These are phyloP conservation scores for Dicrurus megarhynchus DNA, from an alignment of 2,113 vertebrate species.

Conservation along the genomic window DNA sequence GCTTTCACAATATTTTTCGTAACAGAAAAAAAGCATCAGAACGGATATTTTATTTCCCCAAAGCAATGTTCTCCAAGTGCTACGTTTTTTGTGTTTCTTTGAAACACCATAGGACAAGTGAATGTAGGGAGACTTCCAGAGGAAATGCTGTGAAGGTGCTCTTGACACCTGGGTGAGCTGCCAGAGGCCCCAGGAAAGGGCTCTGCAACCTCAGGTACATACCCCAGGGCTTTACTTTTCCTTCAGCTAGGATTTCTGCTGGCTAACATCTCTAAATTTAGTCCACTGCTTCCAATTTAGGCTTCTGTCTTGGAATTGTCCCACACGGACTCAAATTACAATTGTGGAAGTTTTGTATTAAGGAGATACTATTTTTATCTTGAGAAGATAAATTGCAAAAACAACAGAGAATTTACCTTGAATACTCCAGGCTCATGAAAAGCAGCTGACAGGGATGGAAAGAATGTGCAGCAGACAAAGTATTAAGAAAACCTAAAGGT, in stretches of 20 bases:
- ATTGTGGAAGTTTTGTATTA: neutral
- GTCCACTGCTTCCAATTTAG: neutral
- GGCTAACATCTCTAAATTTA: neutral
- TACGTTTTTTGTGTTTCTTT: constrained; percentile 21
- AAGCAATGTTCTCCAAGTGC: neutral
- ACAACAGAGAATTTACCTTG: neutral
- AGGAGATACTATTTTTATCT: neutral
- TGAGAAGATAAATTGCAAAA: neutral
- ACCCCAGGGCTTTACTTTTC: neutral
- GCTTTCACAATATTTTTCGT: neutral
- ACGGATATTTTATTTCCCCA: neutral
- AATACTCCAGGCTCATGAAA: neutral
- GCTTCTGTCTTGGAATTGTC: neutral
- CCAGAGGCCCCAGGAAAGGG: neutral
- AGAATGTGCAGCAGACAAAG: neutral
- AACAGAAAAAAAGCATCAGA: neutral
- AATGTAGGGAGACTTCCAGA: neutral
- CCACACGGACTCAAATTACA: neutral
- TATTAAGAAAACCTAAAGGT: neutral
- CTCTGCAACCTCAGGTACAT: neutral
- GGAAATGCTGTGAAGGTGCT: neutral
- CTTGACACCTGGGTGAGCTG: neutral
- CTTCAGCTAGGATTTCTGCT: neutral
- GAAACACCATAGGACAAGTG: neutral
- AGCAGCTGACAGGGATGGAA: neutral